Base-by-base conservation (phyloP, 2,797 vertebrate genomes). In the Manis crassicaudata region DNA sequence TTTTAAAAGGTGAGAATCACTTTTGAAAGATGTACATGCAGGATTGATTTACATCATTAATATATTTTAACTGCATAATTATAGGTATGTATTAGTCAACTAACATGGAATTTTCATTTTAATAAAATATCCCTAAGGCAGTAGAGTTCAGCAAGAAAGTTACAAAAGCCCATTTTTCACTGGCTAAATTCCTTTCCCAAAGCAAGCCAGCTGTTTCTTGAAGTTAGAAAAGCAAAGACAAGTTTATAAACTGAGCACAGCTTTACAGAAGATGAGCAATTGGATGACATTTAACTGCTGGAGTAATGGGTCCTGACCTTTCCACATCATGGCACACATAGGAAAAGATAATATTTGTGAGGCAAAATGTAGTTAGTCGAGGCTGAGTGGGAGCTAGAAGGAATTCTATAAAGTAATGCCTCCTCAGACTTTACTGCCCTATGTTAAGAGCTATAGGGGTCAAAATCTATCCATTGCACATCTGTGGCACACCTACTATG, bases 91-190 rank as follows among this genome's bases (percentile, higher is more conserved):
- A 14, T 54, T 46, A 58, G 37, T 92, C 18, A 97, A 40, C 21
- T 75, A 3, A 68, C 6, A n/a, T n/a, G 10, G 29, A 62, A 73
- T 94, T 96, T 93, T 93, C 46, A 84, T 40, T 83, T 75, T 89
- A 92, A n/a, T 92, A 80, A 86, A 83, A 37, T 88, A 67, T 87
- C 60, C 90, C 85, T 76, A 43, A 92, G 35, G 72, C n/a, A 72
- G 81, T 7, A 67, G 27, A 88, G 17, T 73, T 81, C 60, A 58
- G 58, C 80, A 90, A 76, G 23, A 13, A 7, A 65, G 54, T 29
- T 20, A 58, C 18, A 86, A 85, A 94, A 70, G 23, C 8, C 13
- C 14, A 77, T 73, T 88, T 92, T 35, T 32, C 43, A 54, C 7
- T 52, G n/a, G 25, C 7, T 79, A 62, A 58, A 35, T 86, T 67